phyloP scores from a whole-genome alignment of 2,888 invertebrate genomes.

The Apoderus coryli region DNA sequence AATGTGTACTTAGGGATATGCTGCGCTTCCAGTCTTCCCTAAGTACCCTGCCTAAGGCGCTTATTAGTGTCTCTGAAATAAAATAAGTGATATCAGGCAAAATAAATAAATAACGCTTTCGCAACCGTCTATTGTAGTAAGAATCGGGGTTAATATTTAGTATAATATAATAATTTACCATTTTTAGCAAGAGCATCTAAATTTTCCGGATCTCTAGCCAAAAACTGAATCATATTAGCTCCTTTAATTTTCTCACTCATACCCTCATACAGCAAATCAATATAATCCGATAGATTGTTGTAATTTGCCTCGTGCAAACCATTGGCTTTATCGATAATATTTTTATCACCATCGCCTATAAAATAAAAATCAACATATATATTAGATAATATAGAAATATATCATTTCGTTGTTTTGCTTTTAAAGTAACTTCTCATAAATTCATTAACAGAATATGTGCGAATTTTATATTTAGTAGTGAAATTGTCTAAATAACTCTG shows the following conservation, averaged over 20 bases:
- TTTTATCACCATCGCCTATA: slow-evolving; percentile 18
- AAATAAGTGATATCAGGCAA: slow-evolving; percentile 12
- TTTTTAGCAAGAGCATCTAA: slow-evolving; percentile 84
- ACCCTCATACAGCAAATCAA: slow-evolving; percentile 93
- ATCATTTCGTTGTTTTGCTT: no score
- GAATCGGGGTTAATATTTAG: not conserved
- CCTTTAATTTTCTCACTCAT: slow-evolving; percentile 85
- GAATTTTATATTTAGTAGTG: no score
- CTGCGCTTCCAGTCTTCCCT: slow-evolving; percentile 97
- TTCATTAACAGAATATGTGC: no score
- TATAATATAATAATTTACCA: slow-evolving; percentile 40
- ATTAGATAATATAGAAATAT: slow-evolving; percentile 4
- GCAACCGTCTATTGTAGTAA: no score
- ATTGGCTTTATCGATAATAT: slow-evolving; percentile 15
- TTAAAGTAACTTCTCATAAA: no score
- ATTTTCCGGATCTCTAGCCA: slow-evolving; percentile 89
- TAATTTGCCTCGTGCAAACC: slow-evolving; percentile 51
- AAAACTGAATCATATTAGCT: slow-evolving; percentile 77
- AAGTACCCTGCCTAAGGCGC: slow-evolving; percentile 87
- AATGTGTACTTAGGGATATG: slow-evolving; percentile 89
- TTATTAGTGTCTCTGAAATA: slow-evolving; percentile 74
- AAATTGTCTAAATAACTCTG: no score
- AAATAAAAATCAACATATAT: slow-evolving; percentile 6
- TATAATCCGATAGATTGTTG: slow-evolving; percentile 81
- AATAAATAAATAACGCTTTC: slow-evolving; percentile 8